Evolutionary conservation across 2,888 invertebrate genomes (phyloP), one percentile per base, ranked within the genome.

Genomic region (Eristalis tenax): DNA sequence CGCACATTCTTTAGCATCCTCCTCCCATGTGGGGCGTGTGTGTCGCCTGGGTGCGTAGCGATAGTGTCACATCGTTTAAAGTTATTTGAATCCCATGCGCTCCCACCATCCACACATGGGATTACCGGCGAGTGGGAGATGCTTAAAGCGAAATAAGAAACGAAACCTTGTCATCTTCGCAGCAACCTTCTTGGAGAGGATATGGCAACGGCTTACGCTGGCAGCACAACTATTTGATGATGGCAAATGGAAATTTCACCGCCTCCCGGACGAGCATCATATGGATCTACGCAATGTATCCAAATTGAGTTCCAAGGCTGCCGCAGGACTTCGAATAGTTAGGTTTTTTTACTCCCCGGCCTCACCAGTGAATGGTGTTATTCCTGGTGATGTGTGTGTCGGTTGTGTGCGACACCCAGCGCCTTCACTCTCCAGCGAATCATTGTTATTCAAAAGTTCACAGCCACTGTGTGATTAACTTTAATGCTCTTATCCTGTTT

Each of bases 361-460:
- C 76, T 81, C 73, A 59, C 57, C 70, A 65, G 70, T 70, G 71
- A 73, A 71, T 66, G 50, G 23, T 63, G 76, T 76, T 84, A 75
- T 84, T 76, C 66, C 66, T 76, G 56, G 57, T 50, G 57, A 50
- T 75, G 61, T 71, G 65, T 40, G 8, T 43, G 61, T 22, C 26
- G 32, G 32, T 26, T n/a, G 26, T 50, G 26, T 43, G 50, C 38
- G 18, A 32, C 18, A 26, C 64, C 15, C 43, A 61, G 32, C 56
- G 22, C 28, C 50, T 35, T 61, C 40, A 40, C 22, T 28, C 26
- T 10, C 57, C 23, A 1, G 11, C 69, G 28, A 32, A 26, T 61
- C 66, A 79, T 83, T 87, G 83, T 87, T 83, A 83, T 79, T 87
- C 83, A 83, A 87, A 86, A 87, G 78, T 83, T 87, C 83, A 71